Conservation (phyloP, 2,113 vertebrate species). For the Capricornis sumatraensis region DNA sequence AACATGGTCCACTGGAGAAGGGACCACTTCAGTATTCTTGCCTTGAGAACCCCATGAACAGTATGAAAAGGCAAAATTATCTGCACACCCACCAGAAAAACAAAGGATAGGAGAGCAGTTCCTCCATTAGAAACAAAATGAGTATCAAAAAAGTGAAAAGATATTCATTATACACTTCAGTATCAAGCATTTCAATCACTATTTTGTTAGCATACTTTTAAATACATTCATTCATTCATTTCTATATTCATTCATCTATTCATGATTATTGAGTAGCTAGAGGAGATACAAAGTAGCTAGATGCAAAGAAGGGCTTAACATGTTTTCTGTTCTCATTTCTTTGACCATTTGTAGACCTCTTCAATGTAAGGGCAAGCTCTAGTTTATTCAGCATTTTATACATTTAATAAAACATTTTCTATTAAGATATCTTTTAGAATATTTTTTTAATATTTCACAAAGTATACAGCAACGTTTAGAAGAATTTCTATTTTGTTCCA, state of each 20-base stretch:
- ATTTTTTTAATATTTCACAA: neutral
- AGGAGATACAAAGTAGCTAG: neutral
- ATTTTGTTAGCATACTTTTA: neutral
- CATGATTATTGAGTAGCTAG: neutral
- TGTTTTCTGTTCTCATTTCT: neutral
- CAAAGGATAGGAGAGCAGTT: neutral
- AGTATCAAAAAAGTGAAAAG: neutral
- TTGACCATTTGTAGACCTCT: neutral
- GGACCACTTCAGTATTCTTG: neutral
- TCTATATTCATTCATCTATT: neutral
- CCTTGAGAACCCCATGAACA: neutral
- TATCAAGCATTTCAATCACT: neutral
- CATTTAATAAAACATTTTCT: neutral
- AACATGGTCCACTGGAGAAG: neutral
- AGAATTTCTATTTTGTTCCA: neutral
- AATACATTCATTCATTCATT: neutral
- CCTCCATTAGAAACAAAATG: neutral
- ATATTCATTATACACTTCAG: neutral
- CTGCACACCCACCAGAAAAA: neutral
- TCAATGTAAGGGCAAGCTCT: neutral
- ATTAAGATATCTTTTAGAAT: neutral
- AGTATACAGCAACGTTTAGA: neutral
- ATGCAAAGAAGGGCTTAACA: neutral
- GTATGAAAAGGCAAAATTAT: neutral
- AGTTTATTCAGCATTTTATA: neutral